A percentile compares a stretch with the other conserved stretches of the same genome.
These are phyloP conservation scores for Ommatoiulus sabulosus DNA, from an alignment of 2,888 invertebrate genomes.

Conservation along the genomic window DNA sequence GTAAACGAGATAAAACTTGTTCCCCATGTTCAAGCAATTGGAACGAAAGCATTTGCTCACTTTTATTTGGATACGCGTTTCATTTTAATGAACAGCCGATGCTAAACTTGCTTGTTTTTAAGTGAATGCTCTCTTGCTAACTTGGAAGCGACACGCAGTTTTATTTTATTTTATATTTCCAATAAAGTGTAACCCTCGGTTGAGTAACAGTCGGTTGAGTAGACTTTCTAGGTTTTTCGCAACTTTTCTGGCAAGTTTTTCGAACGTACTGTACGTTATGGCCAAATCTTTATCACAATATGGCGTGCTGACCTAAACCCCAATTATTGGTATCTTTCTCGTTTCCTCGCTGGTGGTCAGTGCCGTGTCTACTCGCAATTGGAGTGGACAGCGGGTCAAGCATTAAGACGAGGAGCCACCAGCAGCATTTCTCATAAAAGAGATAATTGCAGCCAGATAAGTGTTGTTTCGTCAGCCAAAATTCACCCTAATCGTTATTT, in stretches of 20 bases:
- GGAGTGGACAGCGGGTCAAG: slow-evolving; percentile 41
- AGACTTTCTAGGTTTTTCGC: background rate
- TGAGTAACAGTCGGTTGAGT: background rate
- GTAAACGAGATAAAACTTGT: too few species aligned
- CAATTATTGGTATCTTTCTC: background rate
- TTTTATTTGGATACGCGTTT: too few species aligned
- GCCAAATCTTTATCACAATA: slow-evolving; percentile 18
- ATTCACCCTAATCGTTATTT: slow-evolving; percentile 33
- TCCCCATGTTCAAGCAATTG: too few species aligned
- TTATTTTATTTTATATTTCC: background rate
- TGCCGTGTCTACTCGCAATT: background rate
- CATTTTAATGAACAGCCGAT: too few species aligned
- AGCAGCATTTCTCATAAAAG: slow-evolving; percentile 44
- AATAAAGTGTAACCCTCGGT: background rate
- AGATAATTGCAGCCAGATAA: slow-evolving; percentile 37
- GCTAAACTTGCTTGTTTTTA: too few species aligned
- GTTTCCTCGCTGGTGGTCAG: slow-evolving; percentile 7
- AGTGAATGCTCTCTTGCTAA: too few species aligned
- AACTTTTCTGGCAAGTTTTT: background rate
- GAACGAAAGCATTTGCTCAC: too few species aligned
- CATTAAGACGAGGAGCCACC: slow-evolving; percentile 40
- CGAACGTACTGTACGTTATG: background rate
- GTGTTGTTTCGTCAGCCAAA: slow-evolving; percentile 45
- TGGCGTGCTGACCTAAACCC: background rate
- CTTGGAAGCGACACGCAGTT: too few species aligned